Evolutionary conservation across 2,113 vertebrate genomes (phyloP).

Genomic region (Serilophus lunatus): DNA sequence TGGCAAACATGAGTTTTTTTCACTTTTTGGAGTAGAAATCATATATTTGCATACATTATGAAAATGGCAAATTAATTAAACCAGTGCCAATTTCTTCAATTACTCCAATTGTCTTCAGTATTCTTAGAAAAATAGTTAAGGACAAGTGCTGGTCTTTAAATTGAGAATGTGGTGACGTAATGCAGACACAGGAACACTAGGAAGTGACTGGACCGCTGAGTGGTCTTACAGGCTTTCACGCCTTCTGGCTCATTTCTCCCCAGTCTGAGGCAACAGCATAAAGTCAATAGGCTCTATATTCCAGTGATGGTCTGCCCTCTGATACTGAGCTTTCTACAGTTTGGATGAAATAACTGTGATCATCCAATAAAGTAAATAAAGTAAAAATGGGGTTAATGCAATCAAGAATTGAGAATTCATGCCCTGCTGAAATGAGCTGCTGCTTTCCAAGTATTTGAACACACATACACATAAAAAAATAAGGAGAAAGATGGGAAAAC

Average conservation of each 20-base stretch:
- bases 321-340: background rate
- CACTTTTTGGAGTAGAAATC: conserved; percentile 41
- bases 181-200: background rate
- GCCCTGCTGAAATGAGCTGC: background rate
- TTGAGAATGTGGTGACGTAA: background rate
- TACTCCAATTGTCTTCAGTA: background rate
- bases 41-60: background rate
- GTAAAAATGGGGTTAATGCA: background rate
- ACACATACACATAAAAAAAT: background rate
- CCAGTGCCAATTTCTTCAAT: background rate
- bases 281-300: background rate
- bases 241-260: background rate
- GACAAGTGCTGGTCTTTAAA: background rate
- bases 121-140: background rate
- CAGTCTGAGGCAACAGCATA: background rate
- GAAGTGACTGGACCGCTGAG: background rate
- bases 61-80: background rate
- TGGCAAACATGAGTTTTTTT: conserved; percentile 27
- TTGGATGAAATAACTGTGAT: background rate
- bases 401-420: background rate
- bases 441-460: background rate
- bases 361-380: background rate
- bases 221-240: background rate
- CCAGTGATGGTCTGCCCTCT: background rate
- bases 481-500: background rate